phyloP scores from a whole-genome alignment of 2,888 invertebrate genomes.

The Drosophila yooni region DNA sequence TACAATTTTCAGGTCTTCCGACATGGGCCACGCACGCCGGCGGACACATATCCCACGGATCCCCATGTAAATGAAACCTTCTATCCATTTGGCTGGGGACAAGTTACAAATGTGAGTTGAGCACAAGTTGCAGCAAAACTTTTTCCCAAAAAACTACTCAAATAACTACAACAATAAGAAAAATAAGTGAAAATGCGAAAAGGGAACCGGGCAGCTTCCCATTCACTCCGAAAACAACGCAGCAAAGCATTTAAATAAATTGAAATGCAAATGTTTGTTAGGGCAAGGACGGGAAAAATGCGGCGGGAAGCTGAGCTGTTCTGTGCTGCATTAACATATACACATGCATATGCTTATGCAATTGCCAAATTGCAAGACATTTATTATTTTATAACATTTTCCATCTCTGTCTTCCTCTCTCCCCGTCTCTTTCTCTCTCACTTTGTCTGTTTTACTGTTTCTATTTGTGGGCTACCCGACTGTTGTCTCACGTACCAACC shows the following conservation, averaged over 20 bases:
- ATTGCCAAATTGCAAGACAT: slow-evolving; percentile 80
- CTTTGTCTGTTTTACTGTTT: background rate
- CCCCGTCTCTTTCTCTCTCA: slow-evolving; percentile 9
- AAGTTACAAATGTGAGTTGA: slow-evolving; percentile 90
- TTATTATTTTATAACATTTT: slow-evolving; percentile 78
- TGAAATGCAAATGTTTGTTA: slow-evolving; percentile 74
- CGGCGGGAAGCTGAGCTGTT: slow-evolving; percentile 9
- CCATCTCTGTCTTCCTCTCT: slow-evolving; percentile 36
- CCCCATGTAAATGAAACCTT: slow-evolving; percentile 88
- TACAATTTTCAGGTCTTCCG: slow-evolving; percentile 88
- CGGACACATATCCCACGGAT: slow-evolving; percentile 91
- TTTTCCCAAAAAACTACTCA: slow-evolving; percentile 43
- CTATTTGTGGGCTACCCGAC: slow-evolving; percentile 28
- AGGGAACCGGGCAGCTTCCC: slow-evolving; percentile 22
- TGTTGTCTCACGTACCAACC: slow-evolving; percentile 75
- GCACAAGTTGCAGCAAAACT: slow-evolving; percentile 66
- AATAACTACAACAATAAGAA: slow-evolving; percentile 16
- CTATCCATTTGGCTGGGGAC: slow-evolving; percentile 92
- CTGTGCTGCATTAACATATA: slow-evolving; percentile 76
- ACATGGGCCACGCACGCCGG: slow-evolving; percentile 93
- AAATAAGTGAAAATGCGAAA: slow-evolving; percentile 4
- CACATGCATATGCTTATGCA: slow-evolving; percentile 80
- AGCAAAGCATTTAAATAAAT: slow-evolving; percentile 80
- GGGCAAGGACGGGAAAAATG: slow-evolving; percentile 14
- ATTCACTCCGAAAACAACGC: slow-evolving; percentile 52